A percentile compares a stretch with the other conserved stretches of the same genome.
Evolutionary conservation across 1,140 invertebrate species (phyloP).

Genomic region (Argopecten irradians): DNA sequence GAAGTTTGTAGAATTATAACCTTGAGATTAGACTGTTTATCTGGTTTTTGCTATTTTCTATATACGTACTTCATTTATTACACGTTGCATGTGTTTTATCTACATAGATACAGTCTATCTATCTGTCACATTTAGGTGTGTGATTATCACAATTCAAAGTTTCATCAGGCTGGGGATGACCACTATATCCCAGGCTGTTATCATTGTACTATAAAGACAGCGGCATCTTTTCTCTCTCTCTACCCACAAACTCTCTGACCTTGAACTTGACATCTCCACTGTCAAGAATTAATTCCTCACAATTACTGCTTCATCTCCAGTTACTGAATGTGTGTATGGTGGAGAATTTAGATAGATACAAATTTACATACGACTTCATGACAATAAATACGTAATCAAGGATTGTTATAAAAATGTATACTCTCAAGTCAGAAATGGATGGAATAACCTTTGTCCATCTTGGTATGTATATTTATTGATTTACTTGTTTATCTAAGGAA

Average conservation of each 20-base stretch:
- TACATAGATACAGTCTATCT: background rate
- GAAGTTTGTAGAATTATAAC: too few relatives aligned
- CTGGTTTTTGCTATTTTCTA: background rate
- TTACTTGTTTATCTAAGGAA: background rate
- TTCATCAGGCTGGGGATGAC: background rate
- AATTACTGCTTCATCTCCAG: slow-evolving; percentile 9
- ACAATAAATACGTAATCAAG: background rate
- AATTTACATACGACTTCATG: slow-evolving; percentile 5
- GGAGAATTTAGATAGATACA: background rate
- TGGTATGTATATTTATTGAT: background rate
- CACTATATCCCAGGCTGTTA: background rate
- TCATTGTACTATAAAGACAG: background rate
- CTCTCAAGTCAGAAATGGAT: background rate
- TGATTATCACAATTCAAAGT: background rate
- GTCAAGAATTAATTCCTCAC: background rate
- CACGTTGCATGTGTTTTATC: background rate
- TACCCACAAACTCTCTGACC: background rate
- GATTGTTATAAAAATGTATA: background rate
- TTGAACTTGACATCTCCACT: background rate
- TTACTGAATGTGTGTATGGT: slow-evolving; percentile 13
- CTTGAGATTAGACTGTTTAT: background rate
- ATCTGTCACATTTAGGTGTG: background rate
- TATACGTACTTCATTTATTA: background rate
- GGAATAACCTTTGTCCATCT: slow-evolving; percentile 9
- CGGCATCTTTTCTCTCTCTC: background rate